Percentiles rank a stretch among this genome's conserved stretches.
These are phyloP conservation scores for Brachylomia viminalis DNA, from an alignment of 2,888 invertebrate species.

Conservation along the genomic window DNA sequence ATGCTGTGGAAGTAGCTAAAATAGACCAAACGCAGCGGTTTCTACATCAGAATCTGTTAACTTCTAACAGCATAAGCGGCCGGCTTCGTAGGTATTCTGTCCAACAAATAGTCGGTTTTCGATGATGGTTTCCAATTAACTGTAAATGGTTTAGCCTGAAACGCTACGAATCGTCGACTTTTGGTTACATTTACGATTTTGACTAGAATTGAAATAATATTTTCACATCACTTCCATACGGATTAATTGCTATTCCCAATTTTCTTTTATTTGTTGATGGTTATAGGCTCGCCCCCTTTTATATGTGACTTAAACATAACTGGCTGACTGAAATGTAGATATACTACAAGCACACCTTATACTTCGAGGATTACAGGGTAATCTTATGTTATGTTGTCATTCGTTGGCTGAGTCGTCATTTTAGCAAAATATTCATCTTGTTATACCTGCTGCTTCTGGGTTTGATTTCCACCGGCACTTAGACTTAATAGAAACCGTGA, in stretches of 20 bases:
- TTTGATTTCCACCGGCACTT: not conserved
- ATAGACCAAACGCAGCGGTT: no score
- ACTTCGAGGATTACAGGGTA: no score
- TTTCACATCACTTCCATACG: conserved; percentile 3
- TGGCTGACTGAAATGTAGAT: no score
- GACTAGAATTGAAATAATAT: conserved; percentile 15
- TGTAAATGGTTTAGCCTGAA: not conserved
- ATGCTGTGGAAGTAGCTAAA: no score
- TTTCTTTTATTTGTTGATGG: conserved; percentile 1
- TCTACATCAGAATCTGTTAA: no score
- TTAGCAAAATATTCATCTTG: not conserved
- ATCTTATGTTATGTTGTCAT: no score
- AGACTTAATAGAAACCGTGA: not conserved
- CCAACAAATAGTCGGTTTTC: conserved; percentile 2
- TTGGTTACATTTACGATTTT: conserved; percentile 27
- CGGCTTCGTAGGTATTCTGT: conserved; percentile 34
- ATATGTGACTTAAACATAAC: no score
- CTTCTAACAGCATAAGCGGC: no score
- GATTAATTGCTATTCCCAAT: conserved; percentile 1
- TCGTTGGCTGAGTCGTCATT: not conserved
- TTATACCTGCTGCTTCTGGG: not conserved
- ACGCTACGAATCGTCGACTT: conserved; percentile 12
- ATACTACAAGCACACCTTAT: no score
- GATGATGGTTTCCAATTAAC: conserved; percentile 33
- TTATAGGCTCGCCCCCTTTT: no score